phyloP scores from a whole-genome alignment of 2,888 invertebrate genomes.

The Melinaea menophilus region DNA sequence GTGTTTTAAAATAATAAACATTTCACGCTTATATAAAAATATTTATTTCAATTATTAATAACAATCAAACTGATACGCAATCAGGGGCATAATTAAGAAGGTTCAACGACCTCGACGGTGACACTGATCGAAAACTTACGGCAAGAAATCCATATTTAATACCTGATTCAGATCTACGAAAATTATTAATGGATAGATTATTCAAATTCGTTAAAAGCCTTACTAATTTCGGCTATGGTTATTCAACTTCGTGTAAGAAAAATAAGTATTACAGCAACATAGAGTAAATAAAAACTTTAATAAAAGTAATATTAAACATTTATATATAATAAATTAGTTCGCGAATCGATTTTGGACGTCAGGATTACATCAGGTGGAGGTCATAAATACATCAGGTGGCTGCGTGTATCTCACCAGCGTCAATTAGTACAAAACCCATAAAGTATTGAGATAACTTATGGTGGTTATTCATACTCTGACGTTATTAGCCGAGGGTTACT shows the following conservation, averaged over 20 bases:
- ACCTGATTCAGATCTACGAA: background rate
- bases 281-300: background rate
- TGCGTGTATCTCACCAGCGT: slow-evolving; percentile 44
- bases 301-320: background rate
- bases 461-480: slow-evolving; percentile 23
- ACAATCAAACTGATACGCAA: slow-evolving; percentile 15
- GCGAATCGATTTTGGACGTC: too few species aligned
- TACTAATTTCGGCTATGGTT: background rate
- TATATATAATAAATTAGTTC: too few species aligned
- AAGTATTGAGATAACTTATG: slow-evolving; percentile 38
- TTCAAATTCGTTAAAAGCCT: background rate
- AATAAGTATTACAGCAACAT: too few species aligned
- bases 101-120: slow-evolving; percentile 64
- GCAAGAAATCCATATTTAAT: background rate
- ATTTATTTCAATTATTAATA: too few species aligned
- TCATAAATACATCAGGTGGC: too few species aligned
- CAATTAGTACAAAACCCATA: slow-evolving; percentile 51
- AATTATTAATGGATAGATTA: background rate
- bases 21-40: too few species aligned
- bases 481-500: slow-evolving; percentile 17
- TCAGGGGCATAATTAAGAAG: slow-evolving; percentile 52
- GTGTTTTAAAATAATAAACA: too few species aligned
- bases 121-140: slow-evolving; percentile 41
- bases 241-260: too few species aligned
- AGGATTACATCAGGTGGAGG: too few species aligned